Evolutionary conservation across 2,888 invertebrate species (phyloP), one percentile per base, ranked within the genome.

Genomic region (Neocrepidodera transversa): DNA sequence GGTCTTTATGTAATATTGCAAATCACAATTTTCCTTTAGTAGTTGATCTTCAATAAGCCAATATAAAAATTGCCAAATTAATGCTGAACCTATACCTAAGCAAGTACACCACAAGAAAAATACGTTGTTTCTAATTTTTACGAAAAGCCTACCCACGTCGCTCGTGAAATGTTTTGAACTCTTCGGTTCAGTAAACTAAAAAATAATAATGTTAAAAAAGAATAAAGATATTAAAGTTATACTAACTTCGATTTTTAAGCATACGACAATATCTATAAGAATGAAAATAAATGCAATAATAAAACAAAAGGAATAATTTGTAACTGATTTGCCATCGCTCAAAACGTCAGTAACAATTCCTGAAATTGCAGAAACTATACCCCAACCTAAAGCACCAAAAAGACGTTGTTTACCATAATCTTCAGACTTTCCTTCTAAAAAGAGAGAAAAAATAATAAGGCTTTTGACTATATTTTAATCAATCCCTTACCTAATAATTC

Each of bases 41-140:
- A 28, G 10, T 18, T 35, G 30, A 42, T 51, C 51, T 51, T 51
- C 51, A 17, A 51, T 51, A 28, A 51, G 18, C 51, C 51, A 51
- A 26, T 40, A 51, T 13, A 40, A 26, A 17, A 51, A 51, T 35
- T 51, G 51, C 51, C 51, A 51, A 5, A 51, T 51, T 2, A 51
- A n/a, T 11, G 28, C 51, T n/a, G 51, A 17, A 17, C 40, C 28
- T 6, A 42, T n/a, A 3, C 51, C 51, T 1, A 51, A 10, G 16
- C 10, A 17, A 7, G 17, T n/a, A 40, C 51, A 51, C 51, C 51
- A 51, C 2, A 51, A 0, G n/a, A 51, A 28, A 42, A 51, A 51
- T 4, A 51, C 30, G 8, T 18, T 4, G 11, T 40, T 30, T 26
- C 14, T 13, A n/a, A 50, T n/a, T 6, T 50, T 16, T 14, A 50